Percentiles rank a stretch among this genome's conserved stretches.
phyloP scores from a whole-genome alignment of 2,113 vertebrate genomes.

The Notechis scutatus region DNA sequence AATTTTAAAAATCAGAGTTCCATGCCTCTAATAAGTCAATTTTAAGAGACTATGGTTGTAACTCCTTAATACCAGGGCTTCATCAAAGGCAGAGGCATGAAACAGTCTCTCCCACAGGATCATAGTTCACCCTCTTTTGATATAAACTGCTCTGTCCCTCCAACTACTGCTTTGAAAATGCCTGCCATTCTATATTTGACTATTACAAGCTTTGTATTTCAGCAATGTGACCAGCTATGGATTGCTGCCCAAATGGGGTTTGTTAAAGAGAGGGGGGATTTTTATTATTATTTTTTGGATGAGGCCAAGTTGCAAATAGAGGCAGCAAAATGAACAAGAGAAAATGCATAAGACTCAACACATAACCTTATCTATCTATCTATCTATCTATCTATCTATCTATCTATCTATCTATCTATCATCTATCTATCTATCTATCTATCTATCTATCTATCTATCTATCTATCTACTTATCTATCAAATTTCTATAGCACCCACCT shows the following conservation, averaged over 20 bases:
- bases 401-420: too few relatives aligned
- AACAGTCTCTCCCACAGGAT: background rate
- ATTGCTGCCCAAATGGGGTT: background rate
- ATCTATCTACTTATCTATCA: too few relatives aligned
- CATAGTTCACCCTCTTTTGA: background rate
- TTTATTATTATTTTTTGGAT: background rate
- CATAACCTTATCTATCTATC: background rate
- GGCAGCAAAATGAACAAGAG: background rate
- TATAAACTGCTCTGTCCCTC: background rate
- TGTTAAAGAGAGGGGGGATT: background rate
- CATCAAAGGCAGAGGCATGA: slow-evolving; percentile 7
- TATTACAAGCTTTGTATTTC: background rate
- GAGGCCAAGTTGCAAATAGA: background rate
- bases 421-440: too few relatives aligned
- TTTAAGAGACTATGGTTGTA: slow-evolving; percentile 11
- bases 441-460: too few relatives aligned
- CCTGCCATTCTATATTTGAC: background rate
- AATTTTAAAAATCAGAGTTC: slow-evolving; percentile 18
- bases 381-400: too few relatives aligned
- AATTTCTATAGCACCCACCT: too few relatives aligned
- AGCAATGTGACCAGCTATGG: background rate
- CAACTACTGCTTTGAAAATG: background rate
- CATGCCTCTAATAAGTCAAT: slow-evolving; percentile 10
- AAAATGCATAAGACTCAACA: background rate
- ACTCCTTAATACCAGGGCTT: slow-evolving; percentile 19